phyloP scores from a whole-genome alignment of 2,888 invertebrate genomes.

The Operophtera brumata region DNA sequence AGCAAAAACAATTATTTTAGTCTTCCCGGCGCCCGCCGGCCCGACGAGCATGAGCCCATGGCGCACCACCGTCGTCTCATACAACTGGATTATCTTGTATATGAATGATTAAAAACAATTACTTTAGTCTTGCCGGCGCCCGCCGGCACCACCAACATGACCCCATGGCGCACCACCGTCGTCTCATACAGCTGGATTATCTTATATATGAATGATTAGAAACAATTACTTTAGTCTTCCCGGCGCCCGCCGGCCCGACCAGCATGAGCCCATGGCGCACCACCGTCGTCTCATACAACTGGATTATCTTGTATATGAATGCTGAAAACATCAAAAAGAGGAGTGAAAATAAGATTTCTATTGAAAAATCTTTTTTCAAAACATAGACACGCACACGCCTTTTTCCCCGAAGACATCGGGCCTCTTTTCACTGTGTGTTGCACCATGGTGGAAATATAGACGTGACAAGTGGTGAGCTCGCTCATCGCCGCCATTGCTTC shows the following conservation, averaged over 20 bases:
- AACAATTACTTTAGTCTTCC: constrained; percentile 84
- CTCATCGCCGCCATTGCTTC: no score
- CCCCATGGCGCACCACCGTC: constrained; percentile 89
- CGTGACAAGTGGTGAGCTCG: no score
- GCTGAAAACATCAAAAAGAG: constrained; percentile 66
- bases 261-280: constrained; percentile 92
- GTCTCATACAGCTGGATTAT: constrained; percentile 91
- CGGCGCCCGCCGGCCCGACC: constrained; percentile 89
- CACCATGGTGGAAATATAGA: no score
- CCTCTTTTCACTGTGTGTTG: no score
- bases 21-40: constrained; percentile 89
- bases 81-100: constrained; percentile 89
- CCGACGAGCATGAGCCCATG: constrained; percentile 93
- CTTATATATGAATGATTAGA: constrained; percentile 84
- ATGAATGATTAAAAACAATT: constrained; percentile 80
- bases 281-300: constrained; percentile 90
- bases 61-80: constrained; percentile 90
- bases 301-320: constrained; percentile 88
- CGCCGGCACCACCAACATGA: constrained; percentile 91
- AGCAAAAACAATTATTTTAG: constrained; percentile 76
- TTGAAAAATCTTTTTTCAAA: no score
- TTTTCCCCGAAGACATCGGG: no score
- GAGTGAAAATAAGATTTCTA: no score
- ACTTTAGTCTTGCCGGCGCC: constrained; percentile 90
- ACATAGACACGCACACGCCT: no score